These are phyloP conservation scores for Eupristina koningsbergeri DNA, from an alignment of 1,140 invertebrate species.

Conservation along the genomic window DNA sequence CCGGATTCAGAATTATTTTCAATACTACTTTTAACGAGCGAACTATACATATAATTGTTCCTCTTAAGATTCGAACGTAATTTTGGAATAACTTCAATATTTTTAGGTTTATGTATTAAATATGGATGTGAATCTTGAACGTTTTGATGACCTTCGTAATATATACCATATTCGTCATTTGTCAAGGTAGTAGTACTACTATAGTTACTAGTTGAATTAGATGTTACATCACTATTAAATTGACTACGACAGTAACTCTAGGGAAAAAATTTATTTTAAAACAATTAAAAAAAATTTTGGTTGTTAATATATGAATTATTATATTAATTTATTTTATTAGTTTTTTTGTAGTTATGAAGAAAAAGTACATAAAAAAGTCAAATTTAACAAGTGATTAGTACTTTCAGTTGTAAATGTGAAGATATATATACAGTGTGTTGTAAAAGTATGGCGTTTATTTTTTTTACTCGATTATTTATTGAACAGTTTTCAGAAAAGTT, in stretches of 20 bases:
- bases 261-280: background rate
- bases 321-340: too few species aligned
- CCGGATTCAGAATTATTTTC: slow-evolving; percentile 77
- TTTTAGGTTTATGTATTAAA: slow-evolving; percentile 80
- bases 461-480: too few species aligned
- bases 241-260: slow-evolving; percentile 60
- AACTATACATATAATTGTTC: slow-evolving; percentile 75
- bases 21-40: slow-evolving; percentile 74
- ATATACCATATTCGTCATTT: slow-evolving; percentile 70
- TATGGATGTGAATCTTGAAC: slow-evolving; percentile 73
- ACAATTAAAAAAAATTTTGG: background rate
- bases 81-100: slow-evolving; percentile 79
- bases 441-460: too few species aligned
- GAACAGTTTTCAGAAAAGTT: too few species aligned
- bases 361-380: too few species aligned
- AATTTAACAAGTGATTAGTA: too few species aligned
- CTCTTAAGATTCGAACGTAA: slow-evolving; percentile 84
- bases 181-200: slow-evolving; percentile 55
- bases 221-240: slow-evolving; percentile 52
- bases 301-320: too few species aligned
- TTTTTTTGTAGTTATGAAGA: too few species aligned
- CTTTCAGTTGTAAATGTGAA: too few species aligned
- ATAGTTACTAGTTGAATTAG: slow-evolving; percentile 53
- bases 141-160: slow-evolving; percentile 75
- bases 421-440: too few species aligned